Evolutionary conservation across 1,140 invertebrate species (phyloP).

Genomic region (Aphaenogaster floridana): DNA sequence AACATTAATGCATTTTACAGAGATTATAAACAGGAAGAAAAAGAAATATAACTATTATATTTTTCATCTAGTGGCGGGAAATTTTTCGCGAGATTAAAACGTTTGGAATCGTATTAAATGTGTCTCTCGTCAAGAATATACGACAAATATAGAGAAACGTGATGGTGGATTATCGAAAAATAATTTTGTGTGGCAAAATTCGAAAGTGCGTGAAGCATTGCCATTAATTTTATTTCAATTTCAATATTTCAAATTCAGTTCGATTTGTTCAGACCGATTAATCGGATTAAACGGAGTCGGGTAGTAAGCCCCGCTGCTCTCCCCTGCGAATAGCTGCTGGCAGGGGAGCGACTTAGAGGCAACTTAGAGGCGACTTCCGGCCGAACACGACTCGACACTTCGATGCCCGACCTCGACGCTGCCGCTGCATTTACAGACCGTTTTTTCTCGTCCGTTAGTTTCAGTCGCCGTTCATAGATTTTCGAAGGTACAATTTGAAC

Average conservation of each 20-base stretch:
- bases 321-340: slow-evolving; percentile 21
- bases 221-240: neutral
- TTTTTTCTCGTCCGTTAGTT: slow-evolving; percentile 15
- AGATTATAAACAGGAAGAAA: slow-evolving; percentile 16
- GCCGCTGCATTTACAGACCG: slow-evolving; percentile 16
- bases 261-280: slow-evolving; percentile 8
- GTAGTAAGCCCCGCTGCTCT: neutral
- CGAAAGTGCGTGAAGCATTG: neutral
- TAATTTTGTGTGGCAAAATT: slow-evolving; percentile 5
- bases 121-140: neutral
- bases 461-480: neutral
- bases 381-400: slow-evolving; percentile 47
- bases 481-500: slow-evolving; percentile 21
- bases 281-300: neutral
- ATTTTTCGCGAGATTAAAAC: slow-evolving; percentile 17
- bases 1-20: slow-evolving; percentile 10
- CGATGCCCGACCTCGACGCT: slow-evolving; percentile 32
- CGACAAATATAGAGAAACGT: neutral
- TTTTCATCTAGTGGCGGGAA: neutral
- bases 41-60: neutral
- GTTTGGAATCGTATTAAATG: neutral
- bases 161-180: neutral
- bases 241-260: neutral
- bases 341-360: slow-evolving; percentile 10
- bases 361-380: slow-evolving; percentile 13